Evolutionary conservation across 92 coral and sea anemone genomes (phyloP), one percentile per base, ranked within the genome.

Genomic region (Montipora capitata): DNA sequence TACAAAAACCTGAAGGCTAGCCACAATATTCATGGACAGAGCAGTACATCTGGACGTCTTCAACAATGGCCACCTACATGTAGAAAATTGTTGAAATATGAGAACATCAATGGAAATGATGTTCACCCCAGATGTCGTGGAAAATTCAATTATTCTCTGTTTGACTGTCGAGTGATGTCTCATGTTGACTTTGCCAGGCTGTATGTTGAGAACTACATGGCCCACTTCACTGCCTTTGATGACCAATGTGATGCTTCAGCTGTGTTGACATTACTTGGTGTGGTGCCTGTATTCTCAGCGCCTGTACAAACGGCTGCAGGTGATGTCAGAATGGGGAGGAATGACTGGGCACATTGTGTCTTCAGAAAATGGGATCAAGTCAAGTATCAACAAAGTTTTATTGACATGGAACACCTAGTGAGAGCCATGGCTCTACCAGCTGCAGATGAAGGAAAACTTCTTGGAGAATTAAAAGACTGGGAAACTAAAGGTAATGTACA

Each of bases 201-300:
- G 56, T 77, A 77, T 16, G 35, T 77, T 7, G 82, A 77, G 82
- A 77, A 77, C 5, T 18, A 27, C 20, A 77, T 77, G 70, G 82
- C 70, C 56, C 59, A 61, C 57, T 77, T 77, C 7, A 58, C n/a
- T 15, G 59, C 70, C 9, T 59, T 77, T 77, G 82, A 77, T 62
- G 69, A 49, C 62, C 82, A 77, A 9, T 77, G 82, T 73, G 94
- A 90, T 90, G 83, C 94, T 0, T 90, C 94, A 0, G 94, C 94
- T 42, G 88, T 87, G 81, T 77, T 91, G 2, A 41, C 18, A 8
- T 51, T 91, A 57, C 89, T 91, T 39, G 88, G 94, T 14, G 71
- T 18, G 77, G 88, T 87, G 3, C 91, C 94, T 35, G 85, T 76
- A n/a, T 90, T 90, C 17, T 73, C 85, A 35, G 11, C 45, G 15